Conservation (phyloP, 2,797 vertebrate species). For the Masticophis lateralis region DNA sequence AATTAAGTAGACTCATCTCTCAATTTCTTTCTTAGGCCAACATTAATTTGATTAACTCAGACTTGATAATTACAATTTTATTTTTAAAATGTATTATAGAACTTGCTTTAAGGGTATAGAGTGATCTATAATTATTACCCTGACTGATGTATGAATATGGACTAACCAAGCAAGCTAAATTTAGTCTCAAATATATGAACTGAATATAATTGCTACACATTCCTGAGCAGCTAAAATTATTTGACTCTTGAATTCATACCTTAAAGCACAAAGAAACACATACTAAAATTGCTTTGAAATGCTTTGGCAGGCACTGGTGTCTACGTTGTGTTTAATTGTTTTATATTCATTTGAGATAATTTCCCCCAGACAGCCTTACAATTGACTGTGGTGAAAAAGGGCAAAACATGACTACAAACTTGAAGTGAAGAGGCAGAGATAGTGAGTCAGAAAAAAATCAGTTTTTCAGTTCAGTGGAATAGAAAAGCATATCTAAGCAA, state of each 20-base stretch:
- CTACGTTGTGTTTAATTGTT: slow-evolving; percentile 28
- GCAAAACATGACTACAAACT: neutral
- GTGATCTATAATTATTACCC: neutral
- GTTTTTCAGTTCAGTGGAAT: neutral
- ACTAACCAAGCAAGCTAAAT: slow-evolving; percentile 31
- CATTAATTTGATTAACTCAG: slow-evolving; percentile 4
- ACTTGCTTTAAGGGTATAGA: neutral
- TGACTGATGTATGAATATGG: neutral
- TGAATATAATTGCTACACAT: slow-evolving; percentile 16
- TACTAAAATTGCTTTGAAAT: neutral
- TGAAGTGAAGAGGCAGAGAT: neutral
- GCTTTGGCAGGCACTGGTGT: neutral
- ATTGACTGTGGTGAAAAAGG: neutral
- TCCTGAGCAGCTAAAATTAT: slow-evolving; percentile 26
- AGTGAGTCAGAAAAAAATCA: neutral
- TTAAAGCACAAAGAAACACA: slow-evolving; percentile 32
- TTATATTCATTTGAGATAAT: slow-evolving; percentile 8
- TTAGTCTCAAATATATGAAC: slow-evolving; percentile 27
- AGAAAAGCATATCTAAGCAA: neutral
- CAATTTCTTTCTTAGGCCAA: neutral
- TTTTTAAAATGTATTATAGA: neutral
- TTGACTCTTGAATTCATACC: slow-evolving; percentile 32
- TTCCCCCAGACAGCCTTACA: neutral
- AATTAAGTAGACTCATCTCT: neutral
- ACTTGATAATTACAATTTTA: neutral